A percentile compares a stretch with the other conserved stretches of the same genome.
phyloP scores from a whole-genome alignment of 2,888 invertebrate species.

The Isoperla grammatica region DNA sequence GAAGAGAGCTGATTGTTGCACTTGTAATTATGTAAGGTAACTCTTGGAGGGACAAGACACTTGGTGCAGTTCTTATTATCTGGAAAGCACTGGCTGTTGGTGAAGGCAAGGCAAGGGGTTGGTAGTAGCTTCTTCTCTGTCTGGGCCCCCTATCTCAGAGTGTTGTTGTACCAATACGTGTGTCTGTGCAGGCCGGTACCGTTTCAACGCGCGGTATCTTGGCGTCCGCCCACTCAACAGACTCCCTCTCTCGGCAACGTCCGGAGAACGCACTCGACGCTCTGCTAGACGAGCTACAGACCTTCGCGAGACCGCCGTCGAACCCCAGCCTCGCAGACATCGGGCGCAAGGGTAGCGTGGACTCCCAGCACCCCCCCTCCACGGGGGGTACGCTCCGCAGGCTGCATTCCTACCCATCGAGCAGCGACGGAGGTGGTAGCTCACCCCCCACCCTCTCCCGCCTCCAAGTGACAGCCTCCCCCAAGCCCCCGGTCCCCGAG shows the following conservation, averaged over 20 bases:
- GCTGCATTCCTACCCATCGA: slow-evolving; percentile 79
- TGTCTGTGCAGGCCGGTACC: slow-evolving; percentile 35
- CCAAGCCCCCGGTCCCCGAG: slow-evolving; percentile 78
- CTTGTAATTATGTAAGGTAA: too few relatives aligned
- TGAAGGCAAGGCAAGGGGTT: background rate
- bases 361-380: slow-evolving; percentile 44
- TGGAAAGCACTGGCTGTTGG: background rate
- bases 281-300: slow-evolving; percentile 89
- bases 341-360: slow-evolving; percentile 51
- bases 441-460: slow-evolving; percentile 60
- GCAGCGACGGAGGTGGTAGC: slow-evolving; percentile 68
- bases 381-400: slow-evolving; percentile 55
- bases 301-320: slow-evolving; percentile 67
- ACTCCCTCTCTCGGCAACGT: slow-evolving; percentile 50
- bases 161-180: slow-evolving; percentile 1
- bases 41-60: too few relatives aligned
- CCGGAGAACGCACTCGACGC: slow-evolving; percentile 97
- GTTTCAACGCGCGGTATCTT: slow-evolving; percentile 52
- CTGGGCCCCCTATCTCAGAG: too few relatives aligned
- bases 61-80: too few relatives aligned
- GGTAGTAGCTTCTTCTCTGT: background rate
- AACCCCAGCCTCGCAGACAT: slow-evolving; percentile 50
- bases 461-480: slow-evolving; percentile 43
- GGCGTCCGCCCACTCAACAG: slow-evolving; percentile 55
- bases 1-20: too few relatives aligned